Evolutionary conservation across 2,113 vertebrate genomes (phyloP).

Genomic region (Aleadryas rufinucha): DNA sequence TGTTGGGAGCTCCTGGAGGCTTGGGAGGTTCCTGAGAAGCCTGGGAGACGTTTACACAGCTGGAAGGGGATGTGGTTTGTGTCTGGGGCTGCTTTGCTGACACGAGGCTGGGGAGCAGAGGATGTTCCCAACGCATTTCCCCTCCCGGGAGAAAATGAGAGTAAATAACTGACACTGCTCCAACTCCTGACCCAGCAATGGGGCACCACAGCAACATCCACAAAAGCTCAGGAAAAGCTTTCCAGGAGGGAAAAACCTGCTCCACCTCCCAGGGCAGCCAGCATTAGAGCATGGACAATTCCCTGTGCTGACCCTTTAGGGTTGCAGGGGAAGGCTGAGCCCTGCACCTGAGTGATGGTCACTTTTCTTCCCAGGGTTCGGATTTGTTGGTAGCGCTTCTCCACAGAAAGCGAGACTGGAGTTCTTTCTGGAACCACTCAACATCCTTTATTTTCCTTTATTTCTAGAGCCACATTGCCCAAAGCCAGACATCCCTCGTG

Average conservation of each 20-base stretch:
- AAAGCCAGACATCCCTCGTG: neutral
- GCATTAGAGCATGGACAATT: rapidly evolving
- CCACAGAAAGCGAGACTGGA: rapidly evolving
- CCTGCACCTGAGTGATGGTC: neutral
- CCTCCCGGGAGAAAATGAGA: neutral
- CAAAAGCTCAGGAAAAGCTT: neutral
- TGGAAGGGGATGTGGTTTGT: neutral
- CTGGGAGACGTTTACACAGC: neutral
- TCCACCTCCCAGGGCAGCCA: neutral
- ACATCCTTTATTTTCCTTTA: rapidly evolving
- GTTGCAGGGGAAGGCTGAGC: neutral
- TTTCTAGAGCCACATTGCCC: neutral
- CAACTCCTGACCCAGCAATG: neutral
- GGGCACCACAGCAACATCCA: neutral
- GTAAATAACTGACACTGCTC: neutral
- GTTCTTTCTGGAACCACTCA: neutral
- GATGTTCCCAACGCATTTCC: neutral
- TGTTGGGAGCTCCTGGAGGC: neutral
- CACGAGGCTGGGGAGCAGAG: neutral
- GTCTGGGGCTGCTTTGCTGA: neutral
- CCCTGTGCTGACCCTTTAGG: neutral
- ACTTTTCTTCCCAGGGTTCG: neutral
- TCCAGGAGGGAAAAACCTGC: neutral
- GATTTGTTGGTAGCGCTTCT: neutral
- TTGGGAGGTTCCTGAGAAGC: neutral